Conservation (phyloP, 2,113 vertebrate genomes). For the Ginglymostoma cirratum region DNA sequence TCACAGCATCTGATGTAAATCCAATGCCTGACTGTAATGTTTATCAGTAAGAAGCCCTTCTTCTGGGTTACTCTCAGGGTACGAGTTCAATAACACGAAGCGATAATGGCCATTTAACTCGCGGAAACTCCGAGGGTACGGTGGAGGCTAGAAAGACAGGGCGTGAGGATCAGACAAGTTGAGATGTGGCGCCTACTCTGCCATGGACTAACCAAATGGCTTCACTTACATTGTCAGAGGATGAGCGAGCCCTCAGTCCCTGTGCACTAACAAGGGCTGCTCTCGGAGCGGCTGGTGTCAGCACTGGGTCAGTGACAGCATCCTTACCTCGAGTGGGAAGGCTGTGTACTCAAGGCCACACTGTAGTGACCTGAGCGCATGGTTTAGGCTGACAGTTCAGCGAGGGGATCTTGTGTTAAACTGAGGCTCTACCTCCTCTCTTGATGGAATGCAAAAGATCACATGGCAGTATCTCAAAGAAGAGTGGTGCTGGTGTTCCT, state of each 20-base stretch:
- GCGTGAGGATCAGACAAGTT: background rate
- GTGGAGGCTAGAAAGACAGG: background rate
- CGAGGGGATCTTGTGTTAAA: no score
- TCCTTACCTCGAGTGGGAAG: no score
- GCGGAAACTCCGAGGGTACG: background rate
- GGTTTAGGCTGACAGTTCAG: no score
- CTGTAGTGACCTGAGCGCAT: no score
- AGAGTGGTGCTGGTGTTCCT: no score
- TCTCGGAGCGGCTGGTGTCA: background rate
- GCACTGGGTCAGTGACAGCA: no score
- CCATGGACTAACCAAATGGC: background rate
- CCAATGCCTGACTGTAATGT: background rate
- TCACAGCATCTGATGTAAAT: background rate
- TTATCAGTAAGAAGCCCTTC: background rate
- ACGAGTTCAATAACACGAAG: background rate
- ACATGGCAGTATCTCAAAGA: no score
- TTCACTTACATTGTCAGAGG: background rate
- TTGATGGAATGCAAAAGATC: no score
- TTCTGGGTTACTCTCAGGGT: background rate
- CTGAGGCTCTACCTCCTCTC: no score
- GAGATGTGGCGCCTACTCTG: background rate
- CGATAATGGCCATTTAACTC: background rate
- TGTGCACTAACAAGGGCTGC: background rate
- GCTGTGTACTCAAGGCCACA: no score
- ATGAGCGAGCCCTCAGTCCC: background rate